phyloP scores from a whole-genome alignment of 2,113 vertebrate genomes.

The Myotis yumanensis region DNA sequence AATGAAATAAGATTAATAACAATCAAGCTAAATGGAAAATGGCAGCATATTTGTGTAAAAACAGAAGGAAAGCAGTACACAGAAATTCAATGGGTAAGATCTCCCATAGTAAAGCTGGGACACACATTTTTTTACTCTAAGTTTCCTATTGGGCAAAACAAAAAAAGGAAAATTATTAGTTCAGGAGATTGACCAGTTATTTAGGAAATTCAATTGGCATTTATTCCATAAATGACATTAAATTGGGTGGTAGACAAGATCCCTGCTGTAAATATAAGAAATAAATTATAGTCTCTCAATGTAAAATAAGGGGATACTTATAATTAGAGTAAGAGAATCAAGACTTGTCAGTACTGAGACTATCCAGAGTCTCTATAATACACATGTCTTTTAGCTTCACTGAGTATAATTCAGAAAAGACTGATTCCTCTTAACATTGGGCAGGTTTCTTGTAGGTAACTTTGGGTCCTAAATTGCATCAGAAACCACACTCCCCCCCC shows the following conservation, averaged over 20 bases:
- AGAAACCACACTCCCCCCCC: background rate
- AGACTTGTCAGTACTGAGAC: background rate
- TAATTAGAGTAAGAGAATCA: background rate
- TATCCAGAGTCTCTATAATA: background rate
- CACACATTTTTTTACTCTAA: background rate
- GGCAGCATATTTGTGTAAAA: background rate
- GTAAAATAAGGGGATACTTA: background rate
- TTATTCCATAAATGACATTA: background rate
- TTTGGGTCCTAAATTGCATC: constrained; percentile 19
- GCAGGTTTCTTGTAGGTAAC: background rate
- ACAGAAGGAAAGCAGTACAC: background rate
- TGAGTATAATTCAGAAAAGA: constrained; percentile 33
- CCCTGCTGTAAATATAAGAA: constrained; percentile 9
- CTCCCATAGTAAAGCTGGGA: background rate
- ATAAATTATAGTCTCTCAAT: background rate
- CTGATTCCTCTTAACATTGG: constrained; percentile 20
- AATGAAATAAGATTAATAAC: background rate
- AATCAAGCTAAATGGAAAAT: background rate
- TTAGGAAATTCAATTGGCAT: background rate
- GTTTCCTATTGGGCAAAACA: background rate
- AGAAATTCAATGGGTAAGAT: background rate
- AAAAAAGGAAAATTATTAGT: background rate
- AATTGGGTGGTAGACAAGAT: constrained; percentile 4
- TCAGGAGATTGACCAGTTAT: background rate
- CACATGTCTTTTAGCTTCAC: background rate